These are phyloP conservation scores for Neostethus bicornis DNA, from an alignment of 2,797 vertebrate species.

Conservation along the genomic window DNA sequence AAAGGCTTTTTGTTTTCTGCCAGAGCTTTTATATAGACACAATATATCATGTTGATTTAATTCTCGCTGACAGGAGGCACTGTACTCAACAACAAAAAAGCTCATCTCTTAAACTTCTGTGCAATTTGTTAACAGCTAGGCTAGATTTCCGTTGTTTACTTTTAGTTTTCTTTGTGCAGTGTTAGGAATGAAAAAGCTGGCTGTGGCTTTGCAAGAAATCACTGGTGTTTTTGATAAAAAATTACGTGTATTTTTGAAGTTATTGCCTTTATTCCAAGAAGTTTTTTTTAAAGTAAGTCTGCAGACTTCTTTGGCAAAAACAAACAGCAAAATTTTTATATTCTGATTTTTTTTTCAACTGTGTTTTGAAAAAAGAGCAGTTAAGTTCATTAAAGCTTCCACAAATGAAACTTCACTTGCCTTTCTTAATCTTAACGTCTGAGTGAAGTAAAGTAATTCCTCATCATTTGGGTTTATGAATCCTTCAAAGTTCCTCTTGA, in stretches of 20 bases:
- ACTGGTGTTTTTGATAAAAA: not conserved
- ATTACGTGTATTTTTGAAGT: not conserved
- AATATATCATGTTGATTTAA: not conserved
- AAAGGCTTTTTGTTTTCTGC: not conserved
- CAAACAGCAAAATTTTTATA: not conserved
- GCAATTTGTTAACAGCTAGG: no score
- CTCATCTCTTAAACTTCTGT: not conserved
- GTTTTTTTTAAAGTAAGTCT: not conserved
- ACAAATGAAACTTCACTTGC: not conserved
- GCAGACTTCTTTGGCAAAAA: no score
- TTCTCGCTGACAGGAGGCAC: not conserved
- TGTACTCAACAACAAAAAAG: not conserved
- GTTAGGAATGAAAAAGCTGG: not conserved
- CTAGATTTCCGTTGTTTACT: no score
- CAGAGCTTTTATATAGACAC: not conserved
- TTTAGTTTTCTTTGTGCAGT: not conserved
- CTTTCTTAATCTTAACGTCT: not conserved
- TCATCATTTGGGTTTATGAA: constrained; percentile 17
- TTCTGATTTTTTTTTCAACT: not conserved
- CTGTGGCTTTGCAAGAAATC: not conserved
- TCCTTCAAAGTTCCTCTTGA: constrained; percentile 19
- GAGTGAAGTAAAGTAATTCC: constrained; percentile 10
- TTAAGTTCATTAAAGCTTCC: not conserved
- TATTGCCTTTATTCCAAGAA: no score
- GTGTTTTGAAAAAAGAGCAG: not conserved